Evolutionary conservation across 1,140 invertebrate genomes (phyloP).

Genomic region (Pogonomyrmex barbatus): DNA sequence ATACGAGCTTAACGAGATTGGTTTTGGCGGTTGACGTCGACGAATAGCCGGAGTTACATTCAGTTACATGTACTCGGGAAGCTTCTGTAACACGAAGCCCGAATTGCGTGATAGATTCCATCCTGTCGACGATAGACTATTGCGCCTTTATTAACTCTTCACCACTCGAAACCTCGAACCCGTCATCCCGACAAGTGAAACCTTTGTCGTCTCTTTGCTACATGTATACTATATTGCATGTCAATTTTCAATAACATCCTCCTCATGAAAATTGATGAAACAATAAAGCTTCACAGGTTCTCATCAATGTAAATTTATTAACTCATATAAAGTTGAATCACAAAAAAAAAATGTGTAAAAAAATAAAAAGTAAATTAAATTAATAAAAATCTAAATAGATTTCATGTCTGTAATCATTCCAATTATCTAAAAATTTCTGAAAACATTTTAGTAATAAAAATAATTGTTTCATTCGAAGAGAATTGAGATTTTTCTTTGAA

Average conservation of each 20-base stretch:
- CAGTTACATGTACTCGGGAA: slow-evolving; percentile 49
- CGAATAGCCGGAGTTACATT: slow-evolving; percentile 54
- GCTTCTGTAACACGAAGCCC: slow-evolving; percentile 42
- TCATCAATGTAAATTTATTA: neutral
- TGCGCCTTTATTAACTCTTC: slow-evolving; percentile 56
- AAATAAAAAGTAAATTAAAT: neutral
- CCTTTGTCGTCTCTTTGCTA: neutral
- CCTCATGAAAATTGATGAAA: neutral
- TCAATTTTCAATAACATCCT: slow-evolving; percentile 5
- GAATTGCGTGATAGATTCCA: slow-evolving; percentile 63
- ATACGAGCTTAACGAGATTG: slow-evolving; percentile 61
- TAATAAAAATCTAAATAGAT: neutral
- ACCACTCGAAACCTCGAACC: slow-evolving; percentile 14
- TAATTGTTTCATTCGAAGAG: neutral
- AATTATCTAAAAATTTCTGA: neutral
- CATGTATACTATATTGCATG: neutral
- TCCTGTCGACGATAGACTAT: slow-evolving; percentile 50
- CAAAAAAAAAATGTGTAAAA: neutral
- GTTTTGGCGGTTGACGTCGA: slow-evolving; percentile 57
- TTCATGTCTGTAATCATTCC: neutral
- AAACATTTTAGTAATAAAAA: neutral
- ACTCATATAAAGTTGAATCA: neutral
- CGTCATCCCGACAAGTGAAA: slow-evolving; percentile 20
- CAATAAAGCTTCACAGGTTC: neutral
- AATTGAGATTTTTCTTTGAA: slow-evolving; percentile 44